Evolutionary conservation across 2,113 vertebrate genomes (phyloP), one percentile per base, ranked within the genome.

Genomic region (Oenanthe oenanthe): DNA sequence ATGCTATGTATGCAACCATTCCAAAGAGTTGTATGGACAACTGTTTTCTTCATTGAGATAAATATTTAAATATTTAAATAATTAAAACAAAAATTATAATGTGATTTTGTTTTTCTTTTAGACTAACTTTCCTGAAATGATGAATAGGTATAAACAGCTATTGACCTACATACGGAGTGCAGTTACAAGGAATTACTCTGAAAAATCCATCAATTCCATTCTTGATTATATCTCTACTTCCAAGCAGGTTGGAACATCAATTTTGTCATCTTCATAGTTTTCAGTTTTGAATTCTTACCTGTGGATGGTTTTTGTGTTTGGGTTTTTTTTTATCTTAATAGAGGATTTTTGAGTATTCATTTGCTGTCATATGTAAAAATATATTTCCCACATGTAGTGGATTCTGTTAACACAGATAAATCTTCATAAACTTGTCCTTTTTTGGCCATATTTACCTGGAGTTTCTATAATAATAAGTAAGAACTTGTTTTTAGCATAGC

Each of bases 41-140:
- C 15, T 38, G 22, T 63, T 32, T 71, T 45, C 40, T 68, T 91
- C 1, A 0, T 5, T 65, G 29, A 81, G 56, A 53, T 53, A 74
- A 78, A 26, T 84, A 68, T 34, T 36, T 36, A 36, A 36, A 36
- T 36, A 36, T 7, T 84, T 83, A 73, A 90, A 62, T 53, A 17
- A 47, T 85, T 57, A 45, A 92, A 83, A 34, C 51, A 81, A 89
- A 91, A 95, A 34, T 17, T 29, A 4, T 22, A 56, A 77, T 6
- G 5, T 88, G 22, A 43, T 74, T 65, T 61, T 96, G 13, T 86
- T 91, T 95, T 92, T 61, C 40, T 60, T 92, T 67, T 86, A 99
- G 99, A 99, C 98, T 92, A 99, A 99, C 97, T 99, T 99, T 96
- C 99, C 99, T 95, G 99, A 99, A 98, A 99, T 99, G 99, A 99